Evolutionary conservation across 2,888 invertebrate genomes (phyloP).

Genomic region (Syrista parreyssii): DNA sequence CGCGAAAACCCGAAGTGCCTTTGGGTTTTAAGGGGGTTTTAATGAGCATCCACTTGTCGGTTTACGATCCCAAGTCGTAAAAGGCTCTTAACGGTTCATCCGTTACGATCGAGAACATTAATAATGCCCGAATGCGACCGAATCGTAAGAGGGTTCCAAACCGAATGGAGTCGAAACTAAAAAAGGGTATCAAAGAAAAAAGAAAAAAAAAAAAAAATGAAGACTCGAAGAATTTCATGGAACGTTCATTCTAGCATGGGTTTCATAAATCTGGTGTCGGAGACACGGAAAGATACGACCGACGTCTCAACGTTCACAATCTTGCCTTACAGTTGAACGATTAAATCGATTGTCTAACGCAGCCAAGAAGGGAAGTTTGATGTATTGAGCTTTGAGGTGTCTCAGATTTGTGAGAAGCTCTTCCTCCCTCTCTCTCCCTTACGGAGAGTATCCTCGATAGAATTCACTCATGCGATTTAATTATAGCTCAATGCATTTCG

Average conservation of each 20-base stretch:
- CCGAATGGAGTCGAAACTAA: background rate
- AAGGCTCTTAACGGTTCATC: conserved; percentile 33
- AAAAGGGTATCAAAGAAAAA: conserved; percentile 12
- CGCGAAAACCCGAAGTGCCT: conserved; percentile 20
- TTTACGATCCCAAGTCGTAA: conserved; percentile 43
- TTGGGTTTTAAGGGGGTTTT: conserved; percentile 24
- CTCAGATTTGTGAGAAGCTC: background rate
- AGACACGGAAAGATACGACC: background rate
- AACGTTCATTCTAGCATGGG: background rate
- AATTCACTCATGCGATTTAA: background rate
- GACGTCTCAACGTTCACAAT: conserved; percentile 25
- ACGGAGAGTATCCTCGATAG: background rate
- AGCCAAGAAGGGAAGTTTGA: conserved; percentile 40
- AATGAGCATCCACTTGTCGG: conserved; percentile 53
- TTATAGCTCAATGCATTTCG: background rate
- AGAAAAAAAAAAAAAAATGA: background rate
- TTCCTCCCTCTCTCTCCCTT: background rate
- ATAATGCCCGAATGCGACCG: conserved; percentile 31
- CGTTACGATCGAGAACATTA: conserved; percentile 32
- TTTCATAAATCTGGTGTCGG: background rate
- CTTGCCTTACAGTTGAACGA: conserved; percentile 48
- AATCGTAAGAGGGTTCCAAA: background rate
- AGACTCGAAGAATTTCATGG: background rate
- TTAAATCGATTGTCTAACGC: conserved; percentile 53
- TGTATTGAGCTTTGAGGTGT: conserved; percentile 32